Base-by-base conservation (phyloP, 2,888 invertebrate genomes). In the Dromius quadrimaculatus region DNA sequence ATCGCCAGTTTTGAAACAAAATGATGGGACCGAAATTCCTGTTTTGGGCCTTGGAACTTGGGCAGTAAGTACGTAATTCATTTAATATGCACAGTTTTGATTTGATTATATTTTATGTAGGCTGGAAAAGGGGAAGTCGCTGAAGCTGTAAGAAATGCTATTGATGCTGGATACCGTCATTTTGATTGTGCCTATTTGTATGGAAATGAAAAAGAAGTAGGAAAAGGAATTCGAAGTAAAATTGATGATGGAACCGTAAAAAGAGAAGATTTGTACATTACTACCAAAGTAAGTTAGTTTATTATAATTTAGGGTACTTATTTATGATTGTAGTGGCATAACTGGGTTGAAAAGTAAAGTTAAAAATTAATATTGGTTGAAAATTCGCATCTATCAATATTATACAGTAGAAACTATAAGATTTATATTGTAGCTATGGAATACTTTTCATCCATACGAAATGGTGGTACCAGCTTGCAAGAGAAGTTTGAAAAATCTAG, bases 11-110 rank as follows among this genome's bases (percentile, higher is more conserved):
- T 64, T 78, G 32, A 84, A 83, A 72, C 81, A 90, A 36, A 87
- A 85, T 77, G 87, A 87, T 80, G 89, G 88, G 0, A 76, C 77
- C 2, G 78, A 83, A 57, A 87, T 90, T 77, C 90, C 90, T 0
- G 78, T 83, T 11, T 74, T 90, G 15, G 90, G 89, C 0, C 77
- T 91, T 9, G 90, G 90, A 1, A 91, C 90, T 0, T 90, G 88
- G 71, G 77, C 81, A 76, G 88, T 88, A 77, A 81, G 80, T 76
- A 72, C 38, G 43, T 45, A 5, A 34, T 22, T n/a, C 2, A 57
- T 47, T 69, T 32, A 28, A 9, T 19, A 36, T 57, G 15, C 32
- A 19, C 36, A 15, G 64, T 63, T 50, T 70, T 15, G 41, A 71
- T 63, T 11, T 17, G 3, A 5, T 19, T 15, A 19, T 28, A 13